phyloP scores from a whole-genome alignment of 1,140 invertebrate species.

The Neotoxoptera formosana region DNA sequence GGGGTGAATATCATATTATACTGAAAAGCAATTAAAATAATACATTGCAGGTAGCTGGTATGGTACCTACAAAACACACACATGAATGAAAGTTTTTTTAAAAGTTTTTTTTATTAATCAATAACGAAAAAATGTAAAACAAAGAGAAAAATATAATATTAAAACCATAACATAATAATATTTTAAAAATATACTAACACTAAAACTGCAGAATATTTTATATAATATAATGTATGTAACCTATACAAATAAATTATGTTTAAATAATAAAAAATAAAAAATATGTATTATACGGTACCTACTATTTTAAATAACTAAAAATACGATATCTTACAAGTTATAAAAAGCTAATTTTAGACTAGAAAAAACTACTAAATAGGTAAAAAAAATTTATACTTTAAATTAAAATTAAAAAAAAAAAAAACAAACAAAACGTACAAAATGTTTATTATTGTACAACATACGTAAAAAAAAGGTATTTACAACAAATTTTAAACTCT shows the following conservation, averaged over 20 bases:
- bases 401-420: constrained; percentile 46
- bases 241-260: constrained; percentile 58
- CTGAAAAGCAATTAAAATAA: background rate
- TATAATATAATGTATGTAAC: constrained; percentile 23
- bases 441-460: constrained; percentile 30
- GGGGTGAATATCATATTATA: background rate
- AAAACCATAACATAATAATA: constrained; percentile 58
- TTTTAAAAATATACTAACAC: constrained; percentile 42
- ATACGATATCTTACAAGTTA: constrained; percentile 29
- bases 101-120: constrained; percentile 50
- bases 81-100: background rate
- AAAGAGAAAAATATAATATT: constrained; percentile 55
- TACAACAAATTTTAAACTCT: constrained; percentile 26
- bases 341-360: constrained; percentile 54
- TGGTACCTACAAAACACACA: background rate
- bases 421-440: constrained; percentile 52
- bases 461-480: constrained; percentile 20
- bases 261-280: constrained; percentile 57
- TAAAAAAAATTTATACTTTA: constrained; percentile 46
- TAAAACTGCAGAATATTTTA: constrained; percentile 31
- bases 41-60: background rate
- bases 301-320: constrained; percentile 54
- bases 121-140: constrained; percentile 58
- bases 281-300: constrained; percentile 1
- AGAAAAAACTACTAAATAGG: constrained; percentile 57